These are phyloP conservation scores for Morinoia aosen DNA, from an alignment of 2,888 invertebrate species.

Conservation along the genomic window DNA sequence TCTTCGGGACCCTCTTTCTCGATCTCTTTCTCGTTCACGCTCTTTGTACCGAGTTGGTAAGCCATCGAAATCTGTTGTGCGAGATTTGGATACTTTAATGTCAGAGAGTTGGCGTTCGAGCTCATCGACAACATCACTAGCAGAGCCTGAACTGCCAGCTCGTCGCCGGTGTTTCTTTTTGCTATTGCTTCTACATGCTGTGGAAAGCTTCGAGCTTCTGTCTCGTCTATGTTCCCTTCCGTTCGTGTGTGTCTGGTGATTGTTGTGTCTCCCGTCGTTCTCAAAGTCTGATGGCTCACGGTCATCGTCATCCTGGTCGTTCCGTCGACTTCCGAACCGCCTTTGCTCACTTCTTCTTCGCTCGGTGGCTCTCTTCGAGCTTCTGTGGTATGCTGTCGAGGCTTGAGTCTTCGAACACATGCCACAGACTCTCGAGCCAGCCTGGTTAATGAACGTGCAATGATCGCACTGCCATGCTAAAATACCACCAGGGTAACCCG, in stretches of 20 bases:
- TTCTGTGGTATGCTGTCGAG: slow-evolving; percentile 54
- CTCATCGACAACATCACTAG: slow-evolving; percentile 63
- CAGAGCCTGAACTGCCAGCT: slow-evolving; percentile 56
- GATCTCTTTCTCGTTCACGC: slow-evolving; percentile 57
- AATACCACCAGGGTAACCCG: slow-evolving; percentile 72
- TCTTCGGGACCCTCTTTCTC: slow-evolving; percentile 63
- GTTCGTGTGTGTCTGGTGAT: slow-evolving; percentile 57
- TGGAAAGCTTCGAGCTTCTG: slow-evolving; percentile 58
- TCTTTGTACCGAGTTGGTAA: slow-evolving; percentile 59
- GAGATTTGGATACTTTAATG: slow-evolving; percentile 61
- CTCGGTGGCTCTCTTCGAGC: slow-evolving; percentile 59
- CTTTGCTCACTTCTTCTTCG: slow-evolving; percentile 59
- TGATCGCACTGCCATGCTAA: slow-evolving; percentile 88
- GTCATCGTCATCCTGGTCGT: slow-evolving; percentile 63
- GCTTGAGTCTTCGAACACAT: slow-evolving; percentile 85
- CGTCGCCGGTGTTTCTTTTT: slow-evolving; percentile 59
- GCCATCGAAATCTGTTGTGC: slow-evolving; percentile 64
- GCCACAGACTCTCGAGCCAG: slow-evolving; percentile 83
- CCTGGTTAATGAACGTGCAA: slow-evolving; percentile 89
- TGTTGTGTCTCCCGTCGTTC: slow-evolving; percentile 62
- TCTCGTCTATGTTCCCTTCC: slow-evolving; percentile 62
- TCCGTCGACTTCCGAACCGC: slow-evolving; percentile 58
- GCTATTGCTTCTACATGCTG: slow-evolving; percentile 58
- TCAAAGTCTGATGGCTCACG: slow-evolving; percentile 64
- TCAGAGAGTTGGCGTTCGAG: slow-evolving; percentile 63